These are phyloP conservation scores for Drosophila neonasuta DNA, from an alignment of 2,888 invertebrate species.

Conservation along the genomic window DNA sequence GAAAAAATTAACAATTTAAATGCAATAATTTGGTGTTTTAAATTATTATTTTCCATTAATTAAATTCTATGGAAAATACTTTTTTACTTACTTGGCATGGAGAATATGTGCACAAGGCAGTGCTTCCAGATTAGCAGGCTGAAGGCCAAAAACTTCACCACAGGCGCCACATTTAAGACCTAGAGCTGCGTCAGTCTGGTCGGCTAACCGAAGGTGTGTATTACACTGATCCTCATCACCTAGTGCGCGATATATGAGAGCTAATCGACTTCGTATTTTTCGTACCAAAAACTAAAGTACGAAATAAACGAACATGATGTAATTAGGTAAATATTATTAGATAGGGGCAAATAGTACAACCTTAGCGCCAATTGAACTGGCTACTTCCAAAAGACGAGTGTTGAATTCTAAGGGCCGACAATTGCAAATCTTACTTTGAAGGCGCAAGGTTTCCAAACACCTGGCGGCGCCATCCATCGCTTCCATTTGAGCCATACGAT, in stretches of 20 bases:
- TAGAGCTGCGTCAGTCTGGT: slow-evolving; percentile 87
- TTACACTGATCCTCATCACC: slow-evolving; percentile 91
- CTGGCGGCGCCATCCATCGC: slow-evolving; percentile 94
- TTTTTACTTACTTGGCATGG: slow-evolving; percentile 87
- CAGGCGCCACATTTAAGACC: slow-evolving; percentile 92
- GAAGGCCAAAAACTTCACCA: slow-evolving; percentile 88
- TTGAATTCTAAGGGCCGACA: slow-evolving; percentile 93
- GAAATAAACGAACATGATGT: not conserved
- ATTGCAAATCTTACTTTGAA: slow-evolving; percentile 91
- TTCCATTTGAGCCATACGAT: slow-evolving; percentile 93
- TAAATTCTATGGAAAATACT: not conserved
- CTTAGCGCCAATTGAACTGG: slow-evolving; percentile 93
- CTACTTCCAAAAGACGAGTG: slow-evolving; percentile 91
- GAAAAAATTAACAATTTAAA: no score
- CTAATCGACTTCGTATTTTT: slow-evolving; percentile 89
- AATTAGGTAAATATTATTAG: not conserved
- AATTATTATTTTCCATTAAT: no score
- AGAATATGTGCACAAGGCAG: slow-evolving; percentile 94
- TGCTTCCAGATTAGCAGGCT: slow-evolving; percentile 89
- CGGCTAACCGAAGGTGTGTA: slow-evolving; percentile 86
- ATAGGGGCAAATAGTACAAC: slow-evolving; percentile 81
- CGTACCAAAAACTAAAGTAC: slow-evolving; percentile 88
- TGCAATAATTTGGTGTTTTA: no score
- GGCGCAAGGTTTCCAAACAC: slow-evolving; percentile 88
- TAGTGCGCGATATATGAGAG: slow-evolving; percentile 90